phyloP scores from a whole-genome alignment of 1,140 invertebrate genomes.

The Agrilus planipennis region DNA sequence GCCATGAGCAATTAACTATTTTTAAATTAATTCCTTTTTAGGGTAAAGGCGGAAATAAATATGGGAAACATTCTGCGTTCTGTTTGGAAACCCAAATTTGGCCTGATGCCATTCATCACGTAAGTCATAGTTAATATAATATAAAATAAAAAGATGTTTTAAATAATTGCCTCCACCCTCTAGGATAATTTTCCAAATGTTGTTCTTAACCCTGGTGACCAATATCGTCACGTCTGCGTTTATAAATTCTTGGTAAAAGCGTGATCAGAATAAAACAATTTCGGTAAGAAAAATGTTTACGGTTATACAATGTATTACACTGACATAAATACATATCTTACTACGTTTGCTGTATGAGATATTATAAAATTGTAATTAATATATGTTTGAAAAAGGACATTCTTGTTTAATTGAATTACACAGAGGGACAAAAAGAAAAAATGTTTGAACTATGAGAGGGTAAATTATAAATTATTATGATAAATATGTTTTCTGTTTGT shows the following conservation, averaged over 20 bases:
- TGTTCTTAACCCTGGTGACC: constrained; percentile 58
- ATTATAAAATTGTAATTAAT: too few species aligned
- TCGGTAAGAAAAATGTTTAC: too few species aligned
- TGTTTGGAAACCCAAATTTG: constrained; percentile 88
- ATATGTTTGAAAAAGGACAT: too few species aligned
- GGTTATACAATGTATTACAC: too few species aligned
- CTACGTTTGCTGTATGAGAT: too few species aligned
- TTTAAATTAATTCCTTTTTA: neutral
- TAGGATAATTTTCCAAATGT: constrained; percentile 60
- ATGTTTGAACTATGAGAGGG: too few species aligned
- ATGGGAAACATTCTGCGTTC: constrained; percentile 69
- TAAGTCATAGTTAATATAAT: constrained; percentile 29
- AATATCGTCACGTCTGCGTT: constrained; percentile 39
- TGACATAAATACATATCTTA: too few species aligned
- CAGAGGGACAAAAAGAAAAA: too few species aligned
- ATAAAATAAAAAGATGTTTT: constrained; percentile 6
- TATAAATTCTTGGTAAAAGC: constrained; percentile 21
- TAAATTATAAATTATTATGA: too few species aligned
- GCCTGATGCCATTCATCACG: constrained; percentile 81
- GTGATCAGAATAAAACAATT: neutral
- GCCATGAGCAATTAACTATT: neutral
- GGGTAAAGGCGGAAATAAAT: constrained; percentile 59
- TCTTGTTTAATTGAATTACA: too few species aligned
- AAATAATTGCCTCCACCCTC: constrained; percentile 24
- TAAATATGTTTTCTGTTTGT: too few species aligned